These are phyloP conservation scores for Lissocephala sabroskyi DNA, from an alignment of 2,888 invertebrate species.

Conservation along the genomic window DNA sequence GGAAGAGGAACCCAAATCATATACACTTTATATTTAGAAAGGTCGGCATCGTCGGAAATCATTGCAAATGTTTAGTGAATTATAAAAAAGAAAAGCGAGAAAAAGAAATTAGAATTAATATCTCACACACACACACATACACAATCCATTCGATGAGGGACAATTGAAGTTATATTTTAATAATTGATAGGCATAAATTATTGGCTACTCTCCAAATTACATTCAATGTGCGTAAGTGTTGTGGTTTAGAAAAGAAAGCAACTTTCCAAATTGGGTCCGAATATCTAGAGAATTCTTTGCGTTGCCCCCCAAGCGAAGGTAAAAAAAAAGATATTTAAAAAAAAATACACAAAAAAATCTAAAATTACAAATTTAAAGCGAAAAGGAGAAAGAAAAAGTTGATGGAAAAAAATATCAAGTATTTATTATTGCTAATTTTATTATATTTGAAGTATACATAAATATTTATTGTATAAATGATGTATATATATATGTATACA, in stretches of 20 bases:
- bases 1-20: too few species aligned
- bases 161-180: constrained; percentile 36
- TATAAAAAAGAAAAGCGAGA: constrained; percentile 27
- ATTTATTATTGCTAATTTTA: constrained; percentile 66
- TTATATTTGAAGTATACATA: constrained; percentile 63
- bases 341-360: constrained; percentile 9
- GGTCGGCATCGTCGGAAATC: constrained; percentile 32
- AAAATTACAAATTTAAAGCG: too few species aligned
- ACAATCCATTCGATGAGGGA: too few species aligned
- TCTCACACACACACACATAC: too few species aligned
- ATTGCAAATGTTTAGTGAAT: constrained; percentile 49
- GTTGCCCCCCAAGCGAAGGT: constrained; percentile 13
- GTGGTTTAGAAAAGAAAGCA: constrained; percentile 46
- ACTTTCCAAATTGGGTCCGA: constrained; percentile 7
- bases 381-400: constrained; percentile 10
- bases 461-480: constrained; percentile 64
- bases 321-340: constrained; percentile 37
- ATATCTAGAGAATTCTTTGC: constrained; percentile 40
- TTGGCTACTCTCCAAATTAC: constrained; percentile 46
- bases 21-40: constrained; percentile 35
- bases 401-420: constrained; percentile 39
- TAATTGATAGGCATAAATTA: constrained; percentile 16
- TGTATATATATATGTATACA: constrained; percentile 58
- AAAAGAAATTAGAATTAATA: constrained; percentile 16
- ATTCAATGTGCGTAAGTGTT: constrained; percentile 58